A percentile compares a stretch with the other conserved stretches of the same genome.
phyloP scores from a whole-genome alignment of 2,797 vertebrate genomes.

The Eulemur mongoz region DNA sequence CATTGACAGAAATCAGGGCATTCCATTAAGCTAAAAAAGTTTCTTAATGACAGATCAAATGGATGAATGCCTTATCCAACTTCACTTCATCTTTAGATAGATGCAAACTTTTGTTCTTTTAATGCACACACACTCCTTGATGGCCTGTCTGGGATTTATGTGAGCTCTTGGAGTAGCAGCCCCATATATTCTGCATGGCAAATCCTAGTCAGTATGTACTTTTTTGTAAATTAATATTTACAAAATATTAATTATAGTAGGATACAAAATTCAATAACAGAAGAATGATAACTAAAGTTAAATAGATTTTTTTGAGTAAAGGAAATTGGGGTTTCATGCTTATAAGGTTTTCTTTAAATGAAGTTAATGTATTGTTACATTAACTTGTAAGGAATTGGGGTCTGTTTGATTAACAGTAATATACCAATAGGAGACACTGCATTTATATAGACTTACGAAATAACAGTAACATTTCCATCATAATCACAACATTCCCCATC shows the following conservation, averaged over 20 bases:
- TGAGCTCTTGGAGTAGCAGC: background rate
- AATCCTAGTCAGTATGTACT: background rate
- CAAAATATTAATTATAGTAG: slow-evolving; percentile 25
- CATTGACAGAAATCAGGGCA: slow-evolving; percentile 59
- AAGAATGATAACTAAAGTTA: background rate
- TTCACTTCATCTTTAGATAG: background rate
- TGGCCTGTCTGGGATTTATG: background rate
- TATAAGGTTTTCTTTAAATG: background rate
- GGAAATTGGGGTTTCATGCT: background rate
- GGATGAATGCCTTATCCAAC: background rate
- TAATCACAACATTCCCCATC: background rate
- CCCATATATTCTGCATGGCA: background rate
- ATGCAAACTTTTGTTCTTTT: slow-evolving; percentile 41
- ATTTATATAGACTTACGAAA: background rate
- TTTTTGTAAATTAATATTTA: background rate
- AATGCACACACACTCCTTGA: background rate
- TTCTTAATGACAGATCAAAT: slow-evolving; percentile 39
- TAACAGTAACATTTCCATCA: background rate
- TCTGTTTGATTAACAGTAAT: slow-evolving; percentile 18
- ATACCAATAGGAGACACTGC: background rate
- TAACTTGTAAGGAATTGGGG: slow-evolving; percentile 4
- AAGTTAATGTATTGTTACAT: slow-evolving; percentile 46
- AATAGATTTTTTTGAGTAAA: slow-evolving; percentile 1
- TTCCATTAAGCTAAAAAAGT: background rate
- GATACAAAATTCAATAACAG: background rate